Evolutionary conservation across 1,140 invertebrate species (phyloP), one percentile per base, ranked within the genome.

Genomic region (Colletes latitarsis): DNA sequence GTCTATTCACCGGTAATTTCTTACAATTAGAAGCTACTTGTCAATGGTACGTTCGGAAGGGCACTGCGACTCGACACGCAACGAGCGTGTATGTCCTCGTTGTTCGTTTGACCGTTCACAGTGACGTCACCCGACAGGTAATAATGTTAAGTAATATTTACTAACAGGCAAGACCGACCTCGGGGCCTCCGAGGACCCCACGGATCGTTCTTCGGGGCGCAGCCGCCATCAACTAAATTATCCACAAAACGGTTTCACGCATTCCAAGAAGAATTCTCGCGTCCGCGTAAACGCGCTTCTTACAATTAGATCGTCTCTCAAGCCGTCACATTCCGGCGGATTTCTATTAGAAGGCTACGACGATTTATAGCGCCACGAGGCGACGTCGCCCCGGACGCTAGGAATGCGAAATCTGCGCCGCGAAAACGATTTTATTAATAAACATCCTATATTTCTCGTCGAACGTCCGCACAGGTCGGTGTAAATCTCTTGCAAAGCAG

Each of bases 91-190:
- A 76, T 14, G 72, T 69, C 57, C 73, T 69, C 79, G 63, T 88
- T 30, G 30, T 30, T 88, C 78, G 84, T 84, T 87, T 82, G 86
- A 82, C 17, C 30, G 60, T 39, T 30, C 30, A 41, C 10, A 64
- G 68, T 87, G 82, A 83, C 84, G 79, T 84, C 86, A 88, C 14
- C 9, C 49, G 76, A 58, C 84, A 82, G 72, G 83, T 86, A 89
- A 88, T 88, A 89, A 89, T 69, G 79, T 81, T 83, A 86, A 88
- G 85, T 89, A 88, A 89, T 89, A 89, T 88, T 89, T 89, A 88
- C 88, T 78, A 82, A 84, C 69, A 81, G 82, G 77, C 66, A 70
- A 60, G 73, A 64, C 53, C 63, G 60, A 6, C 60, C 69, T 80
- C 53, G 69, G 17, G 41, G 64, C 73, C 81, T 75, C 69, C 41